phyloP scores from a whole-genome alignment of 1,140 invertebrate genomes.

The Ooceraea biroi region DNA sequence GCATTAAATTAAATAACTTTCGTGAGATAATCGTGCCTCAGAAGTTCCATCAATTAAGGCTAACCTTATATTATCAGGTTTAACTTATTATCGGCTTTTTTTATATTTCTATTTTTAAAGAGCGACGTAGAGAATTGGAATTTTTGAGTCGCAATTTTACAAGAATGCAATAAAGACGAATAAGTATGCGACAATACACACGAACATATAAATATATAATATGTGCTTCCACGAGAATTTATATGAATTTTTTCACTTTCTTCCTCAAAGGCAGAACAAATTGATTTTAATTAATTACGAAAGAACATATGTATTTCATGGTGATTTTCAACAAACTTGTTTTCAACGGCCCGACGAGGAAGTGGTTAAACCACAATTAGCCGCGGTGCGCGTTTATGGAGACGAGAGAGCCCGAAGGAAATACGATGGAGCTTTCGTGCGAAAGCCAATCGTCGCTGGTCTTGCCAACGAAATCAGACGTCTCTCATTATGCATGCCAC shows the following conservation, averaged over 20 bases:
- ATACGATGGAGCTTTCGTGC: slow-evolving; percentile 23
- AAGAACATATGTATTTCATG: background rate
- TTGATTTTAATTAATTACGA: background rate
- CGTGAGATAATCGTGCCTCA: background rate
- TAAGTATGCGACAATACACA: too few relatives aligned
- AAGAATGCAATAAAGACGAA: background rate
- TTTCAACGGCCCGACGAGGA: slow-evolving; percentile 4
- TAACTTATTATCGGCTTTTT: slow-evolving; percentile 10
- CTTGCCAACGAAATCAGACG: slow-evolving; percentile 38
- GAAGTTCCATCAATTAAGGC: slow-evolving; percentile 21
- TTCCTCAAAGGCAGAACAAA: background rate
- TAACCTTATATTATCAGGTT: slow-evolving; percentile 14
- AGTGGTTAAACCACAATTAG: slow-evolving; percentile 11
- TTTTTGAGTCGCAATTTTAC: background rate
- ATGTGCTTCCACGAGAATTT: background rate
- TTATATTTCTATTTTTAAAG: background rate
- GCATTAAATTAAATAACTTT: slow-evolving; percentile 23
- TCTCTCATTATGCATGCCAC: slow-evolving; percentile 53
- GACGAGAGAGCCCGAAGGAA: background rate
- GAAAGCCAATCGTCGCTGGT: slow-evolving; percentile 41
- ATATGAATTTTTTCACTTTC: background rate
- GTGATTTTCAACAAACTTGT: background rate
- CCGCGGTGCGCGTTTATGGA: background rate
- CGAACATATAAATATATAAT: background rate
- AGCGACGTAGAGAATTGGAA: background rate